A percentile compares a stretch with the other conserved stretches of the same genome.
These are phyloP conservation scores for Edolisoma coerulescens DNA, from an alignment of 2,113 vertebrate species.

Conservation along the genomic window DNA sequence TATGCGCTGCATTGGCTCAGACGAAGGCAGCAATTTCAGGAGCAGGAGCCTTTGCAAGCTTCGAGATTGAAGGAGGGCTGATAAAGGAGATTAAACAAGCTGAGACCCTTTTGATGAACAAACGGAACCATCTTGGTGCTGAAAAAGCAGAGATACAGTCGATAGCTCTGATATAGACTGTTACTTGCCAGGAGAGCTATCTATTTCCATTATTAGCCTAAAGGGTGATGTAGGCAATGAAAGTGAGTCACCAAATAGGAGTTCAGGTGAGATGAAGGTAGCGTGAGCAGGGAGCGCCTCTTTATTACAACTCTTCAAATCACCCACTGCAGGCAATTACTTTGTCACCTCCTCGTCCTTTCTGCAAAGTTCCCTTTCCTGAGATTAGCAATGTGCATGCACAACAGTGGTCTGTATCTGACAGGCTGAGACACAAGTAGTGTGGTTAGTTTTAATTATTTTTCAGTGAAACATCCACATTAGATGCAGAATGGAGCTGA, in stretches of 20 bases:
- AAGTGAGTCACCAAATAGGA: background rate
- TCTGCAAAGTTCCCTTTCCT: background rate
- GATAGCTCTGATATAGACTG: background rate
- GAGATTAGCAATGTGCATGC: background rate
- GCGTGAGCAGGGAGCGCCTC: background rate
- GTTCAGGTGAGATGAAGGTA: conserved; percentile 43
- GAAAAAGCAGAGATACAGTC: background rate
- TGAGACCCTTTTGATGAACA: conserved; percentile 50
- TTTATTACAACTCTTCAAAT: conserved; percentile 24
- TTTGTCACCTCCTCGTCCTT: conserved; percentile 14
- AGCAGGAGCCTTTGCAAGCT: conserved; percentile 10
- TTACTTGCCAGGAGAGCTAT: conserved; percentile 7
- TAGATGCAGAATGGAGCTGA: conserved; percentile 38
- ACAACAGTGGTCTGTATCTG: background rate
- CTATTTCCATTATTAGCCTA: conserved; percentile 20
- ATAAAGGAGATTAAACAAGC: conserved; percentile 44
- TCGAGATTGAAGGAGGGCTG: conserved; percentile 3
- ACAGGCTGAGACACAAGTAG: background rate
- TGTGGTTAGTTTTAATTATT: conserved; percentile 48
- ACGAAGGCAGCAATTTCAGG: conserved; percentile 37
- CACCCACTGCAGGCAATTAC: conserved; percentile 21
- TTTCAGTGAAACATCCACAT: conserved; percentile 30
- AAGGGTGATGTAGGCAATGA: background rate
- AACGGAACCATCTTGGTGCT: background rate
- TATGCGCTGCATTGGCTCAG: background rate